Conservation (phyloP, 2,888 invertebrate species). For the Flexamia atlantica region DNA sequence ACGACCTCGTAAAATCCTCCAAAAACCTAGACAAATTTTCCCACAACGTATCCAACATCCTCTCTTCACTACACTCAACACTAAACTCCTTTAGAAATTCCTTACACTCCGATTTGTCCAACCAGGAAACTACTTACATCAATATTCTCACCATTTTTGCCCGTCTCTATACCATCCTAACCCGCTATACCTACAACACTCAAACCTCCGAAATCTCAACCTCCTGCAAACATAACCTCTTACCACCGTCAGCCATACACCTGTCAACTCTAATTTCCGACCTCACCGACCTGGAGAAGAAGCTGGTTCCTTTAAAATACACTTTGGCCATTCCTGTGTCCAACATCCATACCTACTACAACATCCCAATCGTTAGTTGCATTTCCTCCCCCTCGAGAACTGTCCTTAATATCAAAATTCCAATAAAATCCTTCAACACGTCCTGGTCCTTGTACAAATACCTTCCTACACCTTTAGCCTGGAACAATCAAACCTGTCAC, state of each 20-base stretch:
- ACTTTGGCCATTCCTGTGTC: neutral
- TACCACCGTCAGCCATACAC: neutral
- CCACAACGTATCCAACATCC: neutral
- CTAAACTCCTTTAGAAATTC: neutral
- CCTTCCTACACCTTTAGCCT: neutral
- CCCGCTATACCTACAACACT: no score
- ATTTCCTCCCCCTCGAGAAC: neutral
- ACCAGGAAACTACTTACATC: no score
- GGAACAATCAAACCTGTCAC: conserved; percentile 15
- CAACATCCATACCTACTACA: neutral
- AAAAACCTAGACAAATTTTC: neutral
- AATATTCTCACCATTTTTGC: no score
- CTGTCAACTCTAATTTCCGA: neutral
- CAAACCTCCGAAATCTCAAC: no score
- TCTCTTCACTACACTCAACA: neutral
- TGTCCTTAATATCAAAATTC: neutral
- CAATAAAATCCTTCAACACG: neutral
- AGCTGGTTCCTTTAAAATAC: neutral
- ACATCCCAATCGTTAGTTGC: neutral
- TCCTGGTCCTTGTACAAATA: neutral
- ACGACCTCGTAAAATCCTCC: neutral
- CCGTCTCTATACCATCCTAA: no score
- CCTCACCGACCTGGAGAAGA: neutral
- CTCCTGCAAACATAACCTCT: neutral
- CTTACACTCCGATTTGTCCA: no score